Evolutionary conservation across 2,113 vertebrate species (phyloP).

Genomic region (Acrocephalus arundinaceus): DNA sequence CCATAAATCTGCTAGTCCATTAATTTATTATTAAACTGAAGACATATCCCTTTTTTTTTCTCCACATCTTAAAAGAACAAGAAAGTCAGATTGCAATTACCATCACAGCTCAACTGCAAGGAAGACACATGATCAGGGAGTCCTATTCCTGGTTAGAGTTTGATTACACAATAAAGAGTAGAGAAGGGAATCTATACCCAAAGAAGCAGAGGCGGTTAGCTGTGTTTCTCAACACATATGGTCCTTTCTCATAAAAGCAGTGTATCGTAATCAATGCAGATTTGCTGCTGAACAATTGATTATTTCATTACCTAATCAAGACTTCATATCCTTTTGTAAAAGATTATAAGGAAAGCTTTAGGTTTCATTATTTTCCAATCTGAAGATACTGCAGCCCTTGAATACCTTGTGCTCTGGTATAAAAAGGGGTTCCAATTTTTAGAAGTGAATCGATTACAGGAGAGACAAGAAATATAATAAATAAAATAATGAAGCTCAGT

Average conservation of each 20-base stretch:
- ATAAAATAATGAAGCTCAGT: neutral
- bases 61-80: neutral
- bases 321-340: neutral
- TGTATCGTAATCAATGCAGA: neutral
- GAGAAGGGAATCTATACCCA: neutral
- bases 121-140: neutral
- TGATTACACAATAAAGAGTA: neutral
- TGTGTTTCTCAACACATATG: neutral
- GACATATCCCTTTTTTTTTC: fast-evolving
- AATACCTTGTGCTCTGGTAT: neutral
- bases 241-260: slow-evolving; percentile 7
- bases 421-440: neutral
- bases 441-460: neutral
- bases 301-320: slow-evolving; percentile 18
- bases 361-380: slow-evolving; percentile 12
- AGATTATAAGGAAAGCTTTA: neutral
- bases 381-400: neutral
- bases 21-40: neutral
- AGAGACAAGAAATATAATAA: slow-evolving; percentile 1
- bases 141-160: neutral
- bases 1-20: neutral
- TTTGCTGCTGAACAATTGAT: neutral
- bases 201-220: neutral
- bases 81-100: neutral
- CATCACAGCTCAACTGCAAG: neutral